Percentiles rank a stretch among this genome's conserved stretches.
Conservation (phyloP, 2,113 vertebrate genomes). For the Pholis gunnellus region DNA sequence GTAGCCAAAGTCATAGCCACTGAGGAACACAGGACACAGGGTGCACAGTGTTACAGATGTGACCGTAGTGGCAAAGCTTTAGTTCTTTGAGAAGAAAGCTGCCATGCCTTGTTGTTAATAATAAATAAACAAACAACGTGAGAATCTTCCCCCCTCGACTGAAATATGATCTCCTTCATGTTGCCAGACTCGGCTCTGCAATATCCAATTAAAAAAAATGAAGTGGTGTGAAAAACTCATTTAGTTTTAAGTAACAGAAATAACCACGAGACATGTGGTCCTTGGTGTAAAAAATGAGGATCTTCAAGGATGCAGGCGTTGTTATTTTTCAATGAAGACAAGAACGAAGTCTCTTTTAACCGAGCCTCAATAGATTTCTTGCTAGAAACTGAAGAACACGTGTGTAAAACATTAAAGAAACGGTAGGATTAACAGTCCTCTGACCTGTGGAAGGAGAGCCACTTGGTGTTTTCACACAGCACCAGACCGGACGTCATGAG, state of each 20-base stretch:
- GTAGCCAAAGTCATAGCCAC: constrained; percentile 98
- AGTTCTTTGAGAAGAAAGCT: too few species aligned
- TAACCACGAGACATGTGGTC: too few species aligned
- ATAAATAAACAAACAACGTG: too few species aligned
- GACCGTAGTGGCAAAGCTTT: neutral
- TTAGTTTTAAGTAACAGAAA: too few species aligned
- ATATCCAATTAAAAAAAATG: neutral
- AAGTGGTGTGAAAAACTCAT: neutral
- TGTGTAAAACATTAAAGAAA: neutral
- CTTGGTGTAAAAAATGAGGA: too few species aligned
- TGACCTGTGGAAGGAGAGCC: constrained; percentile 99
- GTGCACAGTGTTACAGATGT: neutral
- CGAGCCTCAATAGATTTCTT: neutral
- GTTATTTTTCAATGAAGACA: too few species aligned
- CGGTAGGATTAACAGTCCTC: neutral
- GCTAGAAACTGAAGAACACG: too few species aligned
- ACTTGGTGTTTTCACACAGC: constrained; percentile 97
- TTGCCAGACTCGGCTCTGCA: neutral
- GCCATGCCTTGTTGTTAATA: too few species aligned
- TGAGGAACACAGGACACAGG: constrained; percentile 51
- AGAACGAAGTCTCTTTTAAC: too few species aligned
- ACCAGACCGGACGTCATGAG: constrained; percentile 98
- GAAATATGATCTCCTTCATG: neutral
- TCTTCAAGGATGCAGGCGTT: too few species aligned
- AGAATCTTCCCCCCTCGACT: too few species aligned